Percentiles rank a stretch among this genome's conserved stretches.
Conservation (phyloP, 2,888 invertebrate genomes). For the Creontiades dilutus region DNA sequence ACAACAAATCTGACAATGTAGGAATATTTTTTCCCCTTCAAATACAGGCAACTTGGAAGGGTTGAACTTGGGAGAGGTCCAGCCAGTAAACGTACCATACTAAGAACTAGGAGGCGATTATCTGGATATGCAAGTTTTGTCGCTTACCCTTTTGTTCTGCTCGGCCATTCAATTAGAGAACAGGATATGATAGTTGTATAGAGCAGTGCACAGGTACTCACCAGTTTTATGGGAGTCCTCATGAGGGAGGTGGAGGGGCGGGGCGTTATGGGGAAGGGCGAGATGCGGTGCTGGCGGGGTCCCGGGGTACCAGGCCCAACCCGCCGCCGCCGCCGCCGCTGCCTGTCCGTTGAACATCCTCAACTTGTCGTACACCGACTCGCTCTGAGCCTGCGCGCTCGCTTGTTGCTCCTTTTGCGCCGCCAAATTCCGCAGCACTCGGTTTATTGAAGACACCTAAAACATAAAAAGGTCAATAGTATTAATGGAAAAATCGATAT, state of each 20-base stretch:
- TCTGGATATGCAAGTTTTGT: too few species aligned
- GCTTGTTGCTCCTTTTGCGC: slow-evolving; percentile 95
- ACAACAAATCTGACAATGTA: too few species aligned
- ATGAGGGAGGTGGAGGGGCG: slow-evolving; percentile 71
- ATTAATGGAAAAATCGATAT: too few species aligned
- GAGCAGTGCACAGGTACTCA: slow-evolving; percentile 43
- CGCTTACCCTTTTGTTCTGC: too few species aligned
- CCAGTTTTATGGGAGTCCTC: slow-evolving; percentile 73
- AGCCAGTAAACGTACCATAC: too few species aligned
- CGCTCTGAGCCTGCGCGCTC: slow-evolving; percentile 80
- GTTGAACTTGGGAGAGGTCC: too few species aligned
- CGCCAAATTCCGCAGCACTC: slow-evolving; percentile 96
- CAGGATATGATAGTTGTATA: too few species aligned
- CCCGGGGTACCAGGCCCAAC: slow-evolving; percentile 79
- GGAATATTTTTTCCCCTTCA: too few species aligned
- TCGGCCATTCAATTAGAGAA: too few species aligned
- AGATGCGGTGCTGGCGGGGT: slow-evolving; percentile 79
- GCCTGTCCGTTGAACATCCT: slow-evolving; percentile 96
- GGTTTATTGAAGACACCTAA: slow-evolving; percentile 98
- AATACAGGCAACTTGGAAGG: too few species aligned
- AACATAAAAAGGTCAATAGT: background rate
- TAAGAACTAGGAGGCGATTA: too few species aligned
- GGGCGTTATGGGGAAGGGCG: slow-evolving; percentile 73
- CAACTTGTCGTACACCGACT: slow-evolving; percentile 96
- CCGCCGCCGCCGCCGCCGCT: slow-evolving; percentile 77